Base-by-base conservation (phyloP, 1,140 invertebrate species). In the Rhyacophila brunnea region DNA sequence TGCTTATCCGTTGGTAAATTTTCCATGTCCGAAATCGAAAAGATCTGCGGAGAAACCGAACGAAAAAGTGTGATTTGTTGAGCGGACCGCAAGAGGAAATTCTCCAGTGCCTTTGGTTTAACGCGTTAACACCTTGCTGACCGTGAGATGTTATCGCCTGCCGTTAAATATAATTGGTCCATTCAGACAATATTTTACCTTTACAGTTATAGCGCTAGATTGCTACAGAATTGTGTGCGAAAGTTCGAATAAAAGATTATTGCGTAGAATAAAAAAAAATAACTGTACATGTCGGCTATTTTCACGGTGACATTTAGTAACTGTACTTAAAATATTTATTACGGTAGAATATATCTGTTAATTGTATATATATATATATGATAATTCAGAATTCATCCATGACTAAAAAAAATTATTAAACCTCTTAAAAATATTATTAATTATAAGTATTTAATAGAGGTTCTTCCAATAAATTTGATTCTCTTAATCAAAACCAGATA, bases 81-180 rank as follows among this genome's bases (percentile, higher is more conserved):
- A 28, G 23, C 23, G 23, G 23, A 28, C 23, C 17, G 15, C 5
- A 35, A 11, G 18, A 17, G 48, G 45, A 36, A 59, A 52, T 46
- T 36, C 34, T 51, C 35, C 35, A 1, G 1, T 19, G 10, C 35
- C 10, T 38, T n/a, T 42, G 36, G 6, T 28, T 34, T 40, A 28
- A 17, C 6, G 40, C 23, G 18, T 18, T n/a, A 46, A 34, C 36
- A 34, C 53, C 14, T 17, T n/a, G 23, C 20, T 4, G 23, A 19
- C 13, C 34, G 15, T 42, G 13, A 15, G 47, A 40, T 43, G 48
- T 32, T 44, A 44, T 51, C 49, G 38, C 28, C 13, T 23, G 18
- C 52, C 47, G 47, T 62, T 53, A 62, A 62, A 56, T 56, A 55
- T 62, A 62, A 62, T 62, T 62, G 54, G 49, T 60, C 58, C 36